A percentile compares a stretch with the other conserved stretches of the same genome.
Evolutionary conservation across 2,888 invertebrate species (phyloP).

Genomic region (Tenthredo notha): DNA sequence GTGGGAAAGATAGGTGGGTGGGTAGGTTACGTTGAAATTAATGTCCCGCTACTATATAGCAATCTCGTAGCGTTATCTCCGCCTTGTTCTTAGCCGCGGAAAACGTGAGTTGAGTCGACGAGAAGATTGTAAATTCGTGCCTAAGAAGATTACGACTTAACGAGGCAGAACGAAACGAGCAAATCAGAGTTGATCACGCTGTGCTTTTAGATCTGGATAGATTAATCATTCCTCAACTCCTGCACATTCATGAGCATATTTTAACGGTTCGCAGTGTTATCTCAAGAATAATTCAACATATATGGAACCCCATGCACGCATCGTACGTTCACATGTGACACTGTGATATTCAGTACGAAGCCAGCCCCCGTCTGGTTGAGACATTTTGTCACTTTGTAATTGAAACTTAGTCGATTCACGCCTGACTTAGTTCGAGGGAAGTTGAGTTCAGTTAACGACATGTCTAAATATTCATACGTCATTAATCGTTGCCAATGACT

Average conservation of each 20-base stretch:
- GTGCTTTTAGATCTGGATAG: conserved; percentile 23
- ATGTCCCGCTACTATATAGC: conserved; percentile 44
- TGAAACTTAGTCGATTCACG: conserved; percentile 41
- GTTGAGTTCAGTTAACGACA: conserved; percentile 61
- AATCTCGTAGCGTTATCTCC: conserved; percentile 47
- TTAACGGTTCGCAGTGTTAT: neutral
- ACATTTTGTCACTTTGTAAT: conserved; percentile 43
- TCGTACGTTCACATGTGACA: neutral
- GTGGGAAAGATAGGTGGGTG: conserved; percentile 15
- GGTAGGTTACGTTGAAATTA: conserved; percentile 48
- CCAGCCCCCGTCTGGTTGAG: neutral
- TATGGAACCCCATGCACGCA: neutral
- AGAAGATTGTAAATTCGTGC: conserved; percentile 70
- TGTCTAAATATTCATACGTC: conserved; percentile 70
- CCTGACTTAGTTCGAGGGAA: conserved; percentile 23
- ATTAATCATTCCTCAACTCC: conserved; percentile 24
- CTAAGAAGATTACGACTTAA: conserved; percentile 54
- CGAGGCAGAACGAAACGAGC: conserved; percentile 50
- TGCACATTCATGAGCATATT: conserved; percentile 29
- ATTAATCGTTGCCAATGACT: conserved; percentile 66
- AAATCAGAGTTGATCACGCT: conserved; percentile 49
- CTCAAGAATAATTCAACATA: neutral
- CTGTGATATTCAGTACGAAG: neutral
- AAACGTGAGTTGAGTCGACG: conserved; percentile 74
- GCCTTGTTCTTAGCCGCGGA: conserved; percentile 60